Conservation (phyloP, 2,888 invertebrate species). For the Leptinotarsa juncta region DNA sequence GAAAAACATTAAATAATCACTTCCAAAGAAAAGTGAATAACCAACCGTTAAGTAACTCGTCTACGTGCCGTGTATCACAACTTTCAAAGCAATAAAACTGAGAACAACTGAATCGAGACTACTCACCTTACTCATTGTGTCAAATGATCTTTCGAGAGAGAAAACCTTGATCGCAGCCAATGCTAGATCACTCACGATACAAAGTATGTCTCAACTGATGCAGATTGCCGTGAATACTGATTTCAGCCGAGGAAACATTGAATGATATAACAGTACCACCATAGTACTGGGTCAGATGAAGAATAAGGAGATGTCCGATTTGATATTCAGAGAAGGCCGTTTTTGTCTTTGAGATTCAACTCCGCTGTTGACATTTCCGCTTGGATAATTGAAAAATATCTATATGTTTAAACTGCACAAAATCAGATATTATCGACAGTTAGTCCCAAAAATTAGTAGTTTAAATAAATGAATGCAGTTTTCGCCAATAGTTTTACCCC, state of each 20-base stretch:
- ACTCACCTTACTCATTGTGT: slow-evolving; percentile 47
- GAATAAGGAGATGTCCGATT: slow-evolving; percentile 21
- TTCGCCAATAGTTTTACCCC: too few relatives aligned
- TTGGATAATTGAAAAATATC: background rate
- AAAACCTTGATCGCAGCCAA: slow-evolving; percentile 36
- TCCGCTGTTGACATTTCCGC: background rate
- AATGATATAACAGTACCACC: slow-evolving; percentile 52
- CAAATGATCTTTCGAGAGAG: slow-evolving; percentile 21
- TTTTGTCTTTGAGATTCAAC: slow-evolving; percentile 12
- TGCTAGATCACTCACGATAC: slow-evolving; percentile 36
- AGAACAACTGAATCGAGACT: slow-evolving; percentile 20
- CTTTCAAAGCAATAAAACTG: slow-evolving; percentile 27
- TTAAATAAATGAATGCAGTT: too few relatives aligned
- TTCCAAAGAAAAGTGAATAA: slow-evolving; percentile 3
- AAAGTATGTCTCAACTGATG: slow-evolving; percentile 33
- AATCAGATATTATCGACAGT: too few relatives aligned
- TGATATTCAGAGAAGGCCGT: slow-evolving; percentile 20
- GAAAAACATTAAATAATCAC: background rate
- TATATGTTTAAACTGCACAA: too few relatives aligned
- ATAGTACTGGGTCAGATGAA: slow-evolving; percentile 48
- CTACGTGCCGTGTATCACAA: slow-evolving; percentile 40
- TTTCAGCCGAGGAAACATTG: slow-evolving; percentile 40
- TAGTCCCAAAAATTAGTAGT: too few relatives aligned
- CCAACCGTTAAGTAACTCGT: background rate
- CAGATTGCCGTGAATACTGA: slow-evolving; percentile 41